Percentiles rank a stretch among this genome's conserved stretches.
phyloP scores from a whole-genome alignment of 2,888 invertebrate species.

The Ligdia adustata region DNA sequence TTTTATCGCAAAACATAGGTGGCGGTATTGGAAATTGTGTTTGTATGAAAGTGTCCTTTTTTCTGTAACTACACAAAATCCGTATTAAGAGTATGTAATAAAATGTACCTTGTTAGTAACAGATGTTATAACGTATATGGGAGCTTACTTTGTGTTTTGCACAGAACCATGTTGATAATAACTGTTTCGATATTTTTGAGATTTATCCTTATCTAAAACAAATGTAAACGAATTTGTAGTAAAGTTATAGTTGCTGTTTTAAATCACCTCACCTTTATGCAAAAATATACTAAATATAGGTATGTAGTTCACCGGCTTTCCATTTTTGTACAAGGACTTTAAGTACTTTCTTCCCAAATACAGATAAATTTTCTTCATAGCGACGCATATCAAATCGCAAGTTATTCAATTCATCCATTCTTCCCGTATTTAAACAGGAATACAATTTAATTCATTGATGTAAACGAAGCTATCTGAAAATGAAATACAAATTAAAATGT shows the following conservation, averaged over 20 bases:
- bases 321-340: slow-evolving; percentile 48
- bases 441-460: not conserved
- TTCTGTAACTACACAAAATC: slow-evolving; percentile 15
- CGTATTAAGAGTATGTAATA: too few relatives aligned
- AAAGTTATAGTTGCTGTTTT: too few relatives aligned
- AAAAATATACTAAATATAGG: too few relatives aligned
- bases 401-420: slow-evolving; percentile 18
- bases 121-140: too few relatives aligned
- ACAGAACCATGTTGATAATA: slow-evolving; percentile 1
- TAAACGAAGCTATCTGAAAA: too few relatives aligned
- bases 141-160: slow-evolving; percentile 14
- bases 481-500: not conserved
- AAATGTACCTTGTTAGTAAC: too few relatives aligned
- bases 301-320: slow-evolving; percentile 48
- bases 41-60: slow-evolving; percentile 3
- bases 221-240: too few relatives aligned
- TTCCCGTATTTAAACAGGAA: not conserved
- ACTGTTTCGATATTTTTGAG: slow-evolving; percentile 15
- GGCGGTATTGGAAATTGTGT: not conserved
- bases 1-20: slow-evolving; percentile 4
- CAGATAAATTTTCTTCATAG: slow-evolving; percentile 55
- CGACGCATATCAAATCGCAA: slow-evolving; percentile 33
- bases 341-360: slow-evolving; percentile 64
- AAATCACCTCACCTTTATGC: too few relatives aligned
- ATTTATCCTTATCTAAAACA: slow-evolving; percentile 28